Evolutionary conservation across 2,113 vertebrate species (phyloP), one percentile per base, ranked within the genome.

Genomic region (Poeciliopsis retropinna): DNA sequence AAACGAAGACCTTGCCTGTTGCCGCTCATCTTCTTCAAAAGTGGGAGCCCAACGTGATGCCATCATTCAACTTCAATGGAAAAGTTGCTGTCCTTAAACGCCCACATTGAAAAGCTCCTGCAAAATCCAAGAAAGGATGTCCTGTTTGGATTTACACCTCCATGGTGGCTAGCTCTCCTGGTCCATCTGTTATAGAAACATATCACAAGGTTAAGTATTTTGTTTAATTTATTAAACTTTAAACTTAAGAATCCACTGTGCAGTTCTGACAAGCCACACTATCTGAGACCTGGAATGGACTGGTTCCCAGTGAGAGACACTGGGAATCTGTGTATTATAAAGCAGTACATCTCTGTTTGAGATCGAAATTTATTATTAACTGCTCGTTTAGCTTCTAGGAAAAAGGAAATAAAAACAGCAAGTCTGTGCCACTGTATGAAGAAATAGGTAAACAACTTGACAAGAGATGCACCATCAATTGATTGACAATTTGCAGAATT

Each of bases 41-140:
- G 94, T 91, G 87, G 94, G 93, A 90, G 92, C 90, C 96, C 96
- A 94, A 92, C 90, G 96, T 65, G 96, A 95, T 86, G 96, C 97
- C 98, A 99, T 99, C 94, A 96, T 96, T 95, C 95, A 94, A 95
- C 93, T 92, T 93, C 91, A 92, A 76, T 92, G 90, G 94, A 94
- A 94, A 94, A 91, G 86, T 17, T 66, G 82, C 84, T 84, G 84
- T 93, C 92, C 90, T 85, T 92, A 65, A 89, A 90, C 89, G 91
- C 82, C 94, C 94, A 94, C 96, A 97, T 97, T 78, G 91, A 95
- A 85, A 82, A 78, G 73, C 71, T 86, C 85, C 87, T 83, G 66
- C 61, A 65, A 61, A 72, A 79, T 44, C 70, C n/a, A 73, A 78
- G 34, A 74, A 87, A 84, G 73, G 8, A 64, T 30, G 17, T 32